These are phyloP conservation scores for Butorides virescens DNA, from an alignment of 2,113 vertebrate genomes.

Conservation along the genomic window DNA sequence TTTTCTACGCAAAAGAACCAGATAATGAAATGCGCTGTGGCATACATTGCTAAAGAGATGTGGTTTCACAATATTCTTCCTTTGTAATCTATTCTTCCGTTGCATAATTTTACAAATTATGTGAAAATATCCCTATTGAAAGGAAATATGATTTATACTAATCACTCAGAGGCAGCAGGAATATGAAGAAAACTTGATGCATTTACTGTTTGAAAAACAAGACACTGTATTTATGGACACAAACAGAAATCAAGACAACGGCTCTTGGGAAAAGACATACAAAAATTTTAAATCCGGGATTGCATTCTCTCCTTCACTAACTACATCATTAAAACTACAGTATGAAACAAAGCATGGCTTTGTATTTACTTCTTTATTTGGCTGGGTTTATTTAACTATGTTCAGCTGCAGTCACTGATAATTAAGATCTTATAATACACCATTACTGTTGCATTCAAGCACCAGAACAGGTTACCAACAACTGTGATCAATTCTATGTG, in stretches of 20 bases:
- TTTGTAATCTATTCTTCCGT: constrained; percentile 27
- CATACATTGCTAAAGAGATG: constrained; percentile 7
- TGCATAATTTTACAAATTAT: constrained; percentile 30
- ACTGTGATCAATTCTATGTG: neutral
- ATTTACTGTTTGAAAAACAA: neutral
- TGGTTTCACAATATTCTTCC: constrained; percentile 3
- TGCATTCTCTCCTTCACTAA: neutral
- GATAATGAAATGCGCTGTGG: neutral
- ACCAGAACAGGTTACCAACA: neutral
- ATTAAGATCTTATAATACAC: neutral
- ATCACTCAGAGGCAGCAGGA: neutral
- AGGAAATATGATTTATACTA: neutral
- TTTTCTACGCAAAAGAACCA: neutral
- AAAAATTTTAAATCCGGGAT: neutral
- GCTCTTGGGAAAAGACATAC: neutral
- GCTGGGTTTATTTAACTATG: neutral
- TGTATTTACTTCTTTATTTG: neutral
- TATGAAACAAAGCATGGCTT: neutral
- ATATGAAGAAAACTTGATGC: constrained; percentile 1
- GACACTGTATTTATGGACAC: neutral
- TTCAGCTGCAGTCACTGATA: neutral
- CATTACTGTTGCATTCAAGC: neutral
- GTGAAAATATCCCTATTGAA: constrained; percentile 41
- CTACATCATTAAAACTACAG: constrained; percentile 2
- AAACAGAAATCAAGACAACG: neutral